Percentiles rank a stretch among this genome's conserved stretches.
phyloP scores from a whole-genome alignment of 2,113 vertebrate species.

The Poeciliopsis prolifica region DNA sequence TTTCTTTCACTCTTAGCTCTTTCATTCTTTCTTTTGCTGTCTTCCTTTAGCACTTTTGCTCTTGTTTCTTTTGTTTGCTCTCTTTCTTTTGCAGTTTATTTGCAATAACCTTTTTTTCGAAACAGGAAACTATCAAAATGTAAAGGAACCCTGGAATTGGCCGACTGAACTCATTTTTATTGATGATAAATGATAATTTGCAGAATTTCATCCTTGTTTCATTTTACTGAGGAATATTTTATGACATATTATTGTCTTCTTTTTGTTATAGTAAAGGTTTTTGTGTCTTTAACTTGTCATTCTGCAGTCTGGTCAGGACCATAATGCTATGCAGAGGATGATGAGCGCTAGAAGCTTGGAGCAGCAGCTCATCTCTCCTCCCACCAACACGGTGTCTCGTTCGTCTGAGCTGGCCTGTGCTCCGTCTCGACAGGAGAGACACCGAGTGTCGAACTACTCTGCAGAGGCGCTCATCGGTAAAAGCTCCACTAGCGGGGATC shows the following conservation, averaged over 20 bases:
- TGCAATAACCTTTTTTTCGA: not conserved
- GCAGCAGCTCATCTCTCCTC: slow-evolving; percentile 92
- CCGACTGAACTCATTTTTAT: not conserved
- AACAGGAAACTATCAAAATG: not conserved
- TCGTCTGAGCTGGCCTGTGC: slow-evolving; percentile 89
- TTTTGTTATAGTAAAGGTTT: not conserved
- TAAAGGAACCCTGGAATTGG: not conserved
- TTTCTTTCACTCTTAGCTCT: no score
- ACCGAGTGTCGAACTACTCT: slow-evolving; percentile 95
- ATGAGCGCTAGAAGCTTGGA: slow-evolving; percentile 90
- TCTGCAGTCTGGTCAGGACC: slow-evolving; percentile 75
- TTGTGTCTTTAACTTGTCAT: not conserved
- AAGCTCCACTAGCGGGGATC: slow-evolving; percentile 85
- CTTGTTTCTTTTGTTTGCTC: no score
- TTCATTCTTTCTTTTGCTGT: no score
- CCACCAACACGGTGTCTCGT: slow-evolving; percentile 86
- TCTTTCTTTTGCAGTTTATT: no score
- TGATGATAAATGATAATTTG: not conserved
- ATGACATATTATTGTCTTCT: not conserved
- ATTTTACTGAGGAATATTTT: not conserved
- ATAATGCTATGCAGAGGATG: slow-evolving; percentile 91
- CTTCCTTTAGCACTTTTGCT: no score
- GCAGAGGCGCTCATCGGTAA: slow-evolving; percentile 97
- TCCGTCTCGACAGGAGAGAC: slow-evolving; percentile 92
- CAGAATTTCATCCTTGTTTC: not conserved